Percentiles rank a stretch among this genome's conserved stretches.
phyloP scores from a whole-genome alignment of 2,797 vertebrate species.

The Lithobates pipiens region DNA sequence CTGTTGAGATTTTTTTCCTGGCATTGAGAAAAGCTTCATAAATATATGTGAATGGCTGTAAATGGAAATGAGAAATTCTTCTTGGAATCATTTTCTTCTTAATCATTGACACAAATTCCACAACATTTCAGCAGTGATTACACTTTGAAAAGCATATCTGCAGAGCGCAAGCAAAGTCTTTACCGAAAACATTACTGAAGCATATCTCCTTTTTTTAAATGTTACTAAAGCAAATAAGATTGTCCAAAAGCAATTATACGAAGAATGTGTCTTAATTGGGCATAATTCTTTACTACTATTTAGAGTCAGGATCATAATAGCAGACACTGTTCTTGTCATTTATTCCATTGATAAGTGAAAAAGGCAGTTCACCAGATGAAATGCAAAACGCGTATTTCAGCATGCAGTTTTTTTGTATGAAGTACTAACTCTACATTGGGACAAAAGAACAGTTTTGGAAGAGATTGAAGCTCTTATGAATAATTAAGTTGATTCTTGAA shows the following conservation, averaged over 20 bases:
- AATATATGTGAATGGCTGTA: not conserved
- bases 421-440: no score
- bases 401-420: no score
- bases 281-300: not conserved
- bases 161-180: conserved; percentile 2
- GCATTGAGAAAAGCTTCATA: not conserved
- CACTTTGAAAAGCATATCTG: conserved; percentile 21
- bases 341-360: conserved; percentile 31
- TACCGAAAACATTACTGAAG: conserved; percentile 4
- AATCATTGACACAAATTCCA: conserved; percentile 12
- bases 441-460: no score
- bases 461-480: no score
- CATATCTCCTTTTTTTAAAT: conserved; percentile 30
- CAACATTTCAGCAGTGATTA: conserved; percentile 22
- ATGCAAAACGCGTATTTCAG: no score
- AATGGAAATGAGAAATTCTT: not conserved
- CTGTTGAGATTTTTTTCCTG: not conserved
- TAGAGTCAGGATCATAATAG: conserved; percentile 16
- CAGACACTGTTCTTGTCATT: conserved; percentile 20
- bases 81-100: conserved; percentile 5
- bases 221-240: conserved; percentile 34
- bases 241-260: conserved; percentile 33
- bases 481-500: no score
- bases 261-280: conserved; percentile 46
- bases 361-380: not conserved